Conservation (phyloP, 2,888 invertebrate genomes). For the Ennomos fuscantarius region DNA sequence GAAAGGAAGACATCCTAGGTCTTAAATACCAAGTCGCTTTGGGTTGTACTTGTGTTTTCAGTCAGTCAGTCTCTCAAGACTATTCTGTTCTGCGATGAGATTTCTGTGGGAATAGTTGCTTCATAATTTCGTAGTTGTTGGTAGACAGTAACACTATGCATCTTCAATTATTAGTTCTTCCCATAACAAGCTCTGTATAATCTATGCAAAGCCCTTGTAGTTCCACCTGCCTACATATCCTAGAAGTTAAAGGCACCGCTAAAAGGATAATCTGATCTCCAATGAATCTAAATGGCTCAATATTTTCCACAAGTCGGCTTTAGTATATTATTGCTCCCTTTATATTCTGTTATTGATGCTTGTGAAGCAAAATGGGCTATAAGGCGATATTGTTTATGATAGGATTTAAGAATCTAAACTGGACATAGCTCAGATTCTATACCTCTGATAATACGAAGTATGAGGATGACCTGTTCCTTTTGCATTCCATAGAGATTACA, state of each 20-base stretch:
- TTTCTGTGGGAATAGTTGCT: no score
- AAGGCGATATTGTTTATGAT: conserved; percentile 15
- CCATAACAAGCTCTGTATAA: not conserved
- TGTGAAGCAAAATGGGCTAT: conserved; percentile 11
- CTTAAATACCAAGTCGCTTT: no score
- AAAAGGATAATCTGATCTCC: conserved; percentile 21
- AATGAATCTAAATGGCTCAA: conserved; percentile 19
- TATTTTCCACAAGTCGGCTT: conserved; percentile 9
- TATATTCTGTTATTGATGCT: conserved; percentile 7
- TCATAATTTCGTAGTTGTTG: no score
- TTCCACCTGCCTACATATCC: conserved; percentile 2
- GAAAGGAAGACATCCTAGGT: no score
- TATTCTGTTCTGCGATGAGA: no score
- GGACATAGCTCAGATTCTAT: not conserved
- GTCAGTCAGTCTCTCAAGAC: no score
- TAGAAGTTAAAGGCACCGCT: conserved; percentile 2
- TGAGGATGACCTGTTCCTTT: not conserved
- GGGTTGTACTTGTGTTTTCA: no score
- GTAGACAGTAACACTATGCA: no score
- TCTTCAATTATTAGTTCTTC: no score
- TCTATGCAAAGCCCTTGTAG: not conserved
- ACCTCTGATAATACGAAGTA: not conserved
- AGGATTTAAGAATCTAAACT: conserved; percentile 1
- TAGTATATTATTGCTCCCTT: conserved; percentile 12
- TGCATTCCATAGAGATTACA: conserved; percentile 6